Evolutionary conservation across 2,888 invertebrate species (phyloP).

Genomic region (Heteropelma amictum): DNA sequence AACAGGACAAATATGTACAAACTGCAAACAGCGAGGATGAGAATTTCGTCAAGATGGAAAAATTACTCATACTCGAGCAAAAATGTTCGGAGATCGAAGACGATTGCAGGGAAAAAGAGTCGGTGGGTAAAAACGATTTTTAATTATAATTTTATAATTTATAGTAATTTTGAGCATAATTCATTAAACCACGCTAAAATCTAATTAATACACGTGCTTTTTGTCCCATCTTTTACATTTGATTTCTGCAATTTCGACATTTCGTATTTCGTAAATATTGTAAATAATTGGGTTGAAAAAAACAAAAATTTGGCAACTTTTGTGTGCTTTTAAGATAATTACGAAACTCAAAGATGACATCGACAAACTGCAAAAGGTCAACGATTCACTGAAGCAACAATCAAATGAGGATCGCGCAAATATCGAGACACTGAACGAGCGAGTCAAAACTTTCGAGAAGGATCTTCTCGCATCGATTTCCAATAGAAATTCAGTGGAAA

Average conservation of each 20-base stretch:
- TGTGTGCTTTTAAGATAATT: neutral
- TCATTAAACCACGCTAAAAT: too few species aligned
- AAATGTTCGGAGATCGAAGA: conserved; percentile 35
- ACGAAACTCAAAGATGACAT: conserved; percentile 19
- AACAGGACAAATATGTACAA: conserved; percentile 58
- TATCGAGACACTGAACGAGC: conserved; percentile 49
- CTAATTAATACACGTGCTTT: too few species aligned
- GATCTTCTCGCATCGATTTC: too few species aligned
- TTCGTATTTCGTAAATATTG: too few species aligned
- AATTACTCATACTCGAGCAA: neutral
- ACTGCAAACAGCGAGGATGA: conserved; percentile 50
- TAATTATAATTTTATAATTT: neutral
- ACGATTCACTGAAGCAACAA: conserved; percentile 48
- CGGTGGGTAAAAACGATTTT: neutral
- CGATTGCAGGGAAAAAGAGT: conserved; percentile 31
- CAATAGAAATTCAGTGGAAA: conserved; percentile 16
- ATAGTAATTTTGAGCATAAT: too few species aligned
- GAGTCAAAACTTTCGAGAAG: conserved; percentile 33
- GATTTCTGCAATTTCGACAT: too few species aligned
- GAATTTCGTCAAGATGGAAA: conserved; percentile 14
- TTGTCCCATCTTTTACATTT: too few species aligned
- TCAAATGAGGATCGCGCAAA: conserved; percentile 42
- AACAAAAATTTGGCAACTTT: neutral
- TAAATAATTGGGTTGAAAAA: too few species aligned
- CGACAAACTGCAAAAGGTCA: conserved; percentile 36